Conservation (phyloP, 2,113 vertebrate genomes). For the Notothenia coriiceps region DNA sequence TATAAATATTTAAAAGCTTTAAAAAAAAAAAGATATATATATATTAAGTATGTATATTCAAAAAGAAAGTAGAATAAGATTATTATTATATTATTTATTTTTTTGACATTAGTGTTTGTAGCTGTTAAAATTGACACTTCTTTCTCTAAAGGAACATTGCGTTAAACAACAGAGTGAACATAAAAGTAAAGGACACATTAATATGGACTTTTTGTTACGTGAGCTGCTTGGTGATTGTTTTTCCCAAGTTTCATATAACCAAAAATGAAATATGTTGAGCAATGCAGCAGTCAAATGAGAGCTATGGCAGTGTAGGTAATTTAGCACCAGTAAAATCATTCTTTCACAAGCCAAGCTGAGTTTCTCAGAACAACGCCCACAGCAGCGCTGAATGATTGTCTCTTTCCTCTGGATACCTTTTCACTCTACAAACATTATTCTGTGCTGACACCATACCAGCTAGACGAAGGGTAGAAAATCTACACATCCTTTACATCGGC, state of each 20-base stretch:
- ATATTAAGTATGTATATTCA: too few species aligned
- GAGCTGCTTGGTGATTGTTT: background rate
- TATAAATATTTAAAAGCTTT: too few species aligned
- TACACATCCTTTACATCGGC: conserved; percentile 67
- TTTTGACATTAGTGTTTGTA: background rate
- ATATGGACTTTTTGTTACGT: background rate
- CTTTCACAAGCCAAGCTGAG: conserved; percentile 2
- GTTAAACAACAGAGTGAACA: background rate
- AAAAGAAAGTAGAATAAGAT: too few species aligned
- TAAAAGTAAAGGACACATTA: background rate
- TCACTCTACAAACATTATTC: conserved; percentile 65
- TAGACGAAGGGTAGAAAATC: conserved; percentile 26
- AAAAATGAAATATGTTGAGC: background rate
- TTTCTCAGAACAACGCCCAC: conserved; percentile 44
- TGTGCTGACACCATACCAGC: conserved; percentile 68
- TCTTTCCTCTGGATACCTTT: conserved; percentile 67
- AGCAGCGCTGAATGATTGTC: conserved; percentile 41
- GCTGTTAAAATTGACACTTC: background rate
- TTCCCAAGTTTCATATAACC: background rate
- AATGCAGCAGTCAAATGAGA: background rate
- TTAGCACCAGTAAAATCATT: background rate
- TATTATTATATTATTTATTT: background rate
- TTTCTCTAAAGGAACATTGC: background rate
- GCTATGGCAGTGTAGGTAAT: background rate
- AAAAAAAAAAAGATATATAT: too few species aligned